phyloP scores from a whole-genome alignment of 1,140 invertebrate genomes.

The Andrena cerasifolii region DNA sequence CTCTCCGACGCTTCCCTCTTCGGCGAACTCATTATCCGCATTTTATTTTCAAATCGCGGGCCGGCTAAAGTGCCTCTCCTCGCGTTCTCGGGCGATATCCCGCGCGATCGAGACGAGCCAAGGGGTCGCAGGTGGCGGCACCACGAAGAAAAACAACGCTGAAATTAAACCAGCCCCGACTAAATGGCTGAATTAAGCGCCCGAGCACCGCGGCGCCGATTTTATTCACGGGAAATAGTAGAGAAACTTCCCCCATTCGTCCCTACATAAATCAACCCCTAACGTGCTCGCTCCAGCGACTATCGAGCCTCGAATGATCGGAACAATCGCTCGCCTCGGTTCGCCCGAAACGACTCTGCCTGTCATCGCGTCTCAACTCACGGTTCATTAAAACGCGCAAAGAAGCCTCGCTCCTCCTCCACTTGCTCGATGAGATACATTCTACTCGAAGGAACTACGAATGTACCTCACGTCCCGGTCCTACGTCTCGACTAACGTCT shows the following conservation, averaged over 20 bases:
- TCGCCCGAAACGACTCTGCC: slow-evolving; percentile 1
- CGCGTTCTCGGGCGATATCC: neutral
- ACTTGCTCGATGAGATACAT: neutral
- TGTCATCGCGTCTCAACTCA: slow-evolving; percentile 1
- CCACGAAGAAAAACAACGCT: slow-evolving; percentile 7
- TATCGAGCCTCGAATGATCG: slow-evolving; percentile 9
- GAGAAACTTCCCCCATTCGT: slow-evolving; percentile 1
- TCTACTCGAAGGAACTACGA: neutral
- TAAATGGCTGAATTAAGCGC: slow-evolving; percentile 3
- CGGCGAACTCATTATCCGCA: slow-evolving; percentile 44
- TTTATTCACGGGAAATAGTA: neutral
- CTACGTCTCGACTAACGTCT: neutral
- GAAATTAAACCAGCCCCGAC: neutral
- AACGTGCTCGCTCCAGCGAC: neutral
- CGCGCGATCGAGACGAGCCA: slow-evolving; percentile 11
- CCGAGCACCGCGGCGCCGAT: neutral
- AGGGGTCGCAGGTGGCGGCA: neutral
- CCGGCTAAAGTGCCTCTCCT: neutral
- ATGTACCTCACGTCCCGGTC: slow-evolving; percentile 20
- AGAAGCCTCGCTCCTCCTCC: neutral
- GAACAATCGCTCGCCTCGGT: slow-evolving; percentile 7
- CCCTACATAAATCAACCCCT: slow-evolving; percentile 1
- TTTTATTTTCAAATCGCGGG: slow-evolving; percentile 45
- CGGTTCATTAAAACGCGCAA: neutral
- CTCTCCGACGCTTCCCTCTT: slow-evolving; percentile 41